These are phyloP conservation scores for Henicopernis longicauda DNA, from an alignment of 2,113 vertebrate species.

Conservation along the genomic window DNA sequence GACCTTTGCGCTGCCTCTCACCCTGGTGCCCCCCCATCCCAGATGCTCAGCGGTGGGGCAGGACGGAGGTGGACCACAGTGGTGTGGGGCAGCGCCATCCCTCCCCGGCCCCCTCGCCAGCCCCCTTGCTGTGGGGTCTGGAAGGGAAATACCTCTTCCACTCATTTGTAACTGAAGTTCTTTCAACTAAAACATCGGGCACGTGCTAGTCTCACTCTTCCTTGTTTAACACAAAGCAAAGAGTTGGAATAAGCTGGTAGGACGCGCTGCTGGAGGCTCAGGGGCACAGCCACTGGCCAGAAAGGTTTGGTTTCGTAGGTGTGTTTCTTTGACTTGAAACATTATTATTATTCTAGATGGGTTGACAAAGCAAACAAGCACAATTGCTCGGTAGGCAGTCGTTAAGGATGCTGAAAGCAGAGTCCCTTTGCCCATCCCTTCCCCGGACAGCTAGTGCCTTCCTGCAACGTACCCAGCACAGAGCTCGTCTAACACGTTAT, in stretches of 20 bases:
- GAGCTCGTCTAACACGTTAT: background rate
- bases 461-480: background rate
- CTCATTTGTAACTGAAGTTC: background rate
- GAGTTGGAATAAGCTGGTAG: background rate
- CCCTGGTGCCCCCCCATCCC: fast-evolving
- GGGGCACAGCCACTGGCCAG: background rate
- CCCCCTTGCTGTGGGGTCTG: fast-evolving
- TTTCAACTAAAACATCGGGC: background rate
- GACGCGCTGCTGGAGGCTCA: fast-evolving
- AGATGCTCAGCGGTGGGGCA: background rate
- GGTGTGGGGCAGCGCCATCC: fast-evolving
- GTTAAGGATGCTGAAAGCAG: background rate
- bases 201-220: background rate
- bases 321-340: conserved; percentile 11
- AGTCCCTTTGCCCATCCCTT: conserved; percentile 12
- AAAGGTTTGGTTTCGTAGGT: background rate
- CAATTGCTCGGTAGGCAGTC: background rate
- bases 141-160: background rate
- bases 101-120: fast-evolving
- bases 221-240: background rate
- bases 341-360: background rate
- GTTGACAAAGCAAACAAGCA: background rate
- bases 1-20: fast-evolving
- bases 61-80: fast-evolving
- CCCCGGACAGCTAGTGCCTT: background rate